Base-by-base conservation (phyloP, 2,888 invertebrate species). In the Glomeris marginata region DNA sequence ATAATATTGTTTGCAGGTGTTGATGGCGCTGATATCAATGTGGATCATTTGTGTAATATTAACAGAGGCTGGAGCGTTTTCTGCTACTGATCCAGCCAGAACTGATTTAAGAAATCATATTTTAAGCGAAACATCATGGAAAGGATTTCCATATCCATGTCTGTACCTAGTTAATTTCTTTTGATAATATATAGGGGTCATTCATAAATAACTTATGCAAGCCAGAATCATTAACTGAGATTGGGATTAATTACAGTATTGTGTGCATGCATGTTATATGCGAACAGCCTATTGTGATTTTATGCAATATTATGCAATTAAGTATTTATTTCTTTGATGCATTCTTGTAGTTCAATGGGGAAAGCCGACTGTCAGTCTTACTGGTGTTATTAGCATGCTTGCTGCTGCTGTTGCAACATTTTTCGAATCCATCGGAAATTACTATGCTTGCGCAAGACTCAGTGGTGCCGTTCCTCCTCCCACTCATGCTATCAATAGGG, bases 351-450 rank as follows among this genome's bases (percentile, higher is more conserved):
- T 84, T 41, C 87, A 84, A 63, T 84, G 84, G 78, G 84, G 84
- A 1, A 54, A 64, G 21, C 84, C 84, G 0, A 80, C 81, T 0
- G 78, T 84, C 3, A 80, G 77, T 35, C 61, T 66, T 45, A 75
- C 77, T 1, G 81, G 81, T 0, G 80, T 82, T 13, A 66, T 84
- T 50, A 84, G 84, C 2, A 81, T 84, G 77, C 60, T 84, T 49
- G 82, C 83, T 0, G 84, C 83, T 0, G 81, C 84, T 20, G 63
- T 84, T 34, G 81, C 83, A 1, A 83, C 84, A 56, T 81, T 83
- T 0, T 79, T 84, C 13, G 84, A 84, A 65, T 83, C 83, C 3
- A 78, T 88, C 53, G 86, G 87, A 60, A 88, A 90, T 65, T 91
- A 90, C 68, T 85, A 87, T 47, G 87, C 87, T n/a, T 85, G 86